Conservation (phyloP, 2,888 invertebrate species). For the Eupithecia insigniata region DNA sequence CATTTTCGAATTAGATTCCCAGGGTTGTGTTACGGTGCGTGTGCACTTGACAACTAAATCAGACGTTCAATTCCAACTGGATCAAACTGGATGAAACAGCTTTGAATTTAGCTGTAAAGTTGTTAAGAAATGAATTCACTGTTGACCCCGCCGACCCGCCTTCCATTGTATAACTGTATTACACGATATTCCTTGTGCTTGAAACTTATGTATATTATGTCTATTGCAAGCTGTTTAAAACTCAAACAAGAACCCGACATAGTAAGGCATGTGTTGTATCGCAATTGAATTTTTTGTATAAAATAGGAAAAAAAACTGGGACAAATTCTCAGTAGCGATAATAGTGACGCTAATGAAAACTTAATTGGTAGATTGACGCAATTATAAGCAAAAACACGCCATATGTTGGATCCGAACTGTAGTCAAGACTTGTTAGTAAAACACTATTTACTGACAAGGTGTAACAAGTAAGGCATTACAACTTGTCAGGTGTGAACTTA, state of each 20-base stretch:
- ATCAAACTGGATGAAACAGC: background rate
- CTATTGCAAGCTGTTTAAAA: background rate
- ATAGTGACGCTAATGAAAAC: constrained; percentile 5
- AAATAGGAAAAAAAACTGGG: background rate
- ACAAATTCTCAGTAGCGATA: constrained; percentile 7
- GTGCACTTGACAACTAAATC: constrained; percentile 48
- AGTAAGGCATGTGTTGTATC: background rate
- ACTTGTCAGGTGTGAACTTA: constrained; percentile 39
- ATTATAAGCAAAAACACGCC: constrained; percentile 23
- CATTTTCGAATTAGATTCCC: too few relatives aligned
- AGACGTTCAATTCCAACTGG: background rate
- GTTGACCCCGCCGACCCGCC: background rate
- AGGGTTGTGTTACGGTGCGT: constrained; percentile 56
- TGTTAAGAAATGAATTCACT: background rate
- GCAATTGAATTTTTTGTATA: background rate
- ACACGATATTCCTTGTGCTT: background rate
- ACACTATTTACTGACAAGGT: constrained; percentile 20
- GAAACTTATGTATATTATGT: background rate
- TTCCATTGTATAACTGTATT: background rate
- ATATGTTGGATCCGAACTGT: constrained; percentile 19
- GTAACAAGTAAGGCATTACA: constrained; percentile 26
- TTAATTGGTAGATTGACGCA: constrained; percentile 16
- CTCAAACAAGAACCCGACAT: background rate
- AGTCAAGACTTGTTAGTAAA: constrained; percentile 28
- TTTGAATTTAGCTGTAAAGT: background rate